Percentiles rank a stretch among this genome's conserved stretches.
phyloP scores from a whole-genome alignment of 2,797 vertebrate species.

The Holocentrus rufus region DNA sequence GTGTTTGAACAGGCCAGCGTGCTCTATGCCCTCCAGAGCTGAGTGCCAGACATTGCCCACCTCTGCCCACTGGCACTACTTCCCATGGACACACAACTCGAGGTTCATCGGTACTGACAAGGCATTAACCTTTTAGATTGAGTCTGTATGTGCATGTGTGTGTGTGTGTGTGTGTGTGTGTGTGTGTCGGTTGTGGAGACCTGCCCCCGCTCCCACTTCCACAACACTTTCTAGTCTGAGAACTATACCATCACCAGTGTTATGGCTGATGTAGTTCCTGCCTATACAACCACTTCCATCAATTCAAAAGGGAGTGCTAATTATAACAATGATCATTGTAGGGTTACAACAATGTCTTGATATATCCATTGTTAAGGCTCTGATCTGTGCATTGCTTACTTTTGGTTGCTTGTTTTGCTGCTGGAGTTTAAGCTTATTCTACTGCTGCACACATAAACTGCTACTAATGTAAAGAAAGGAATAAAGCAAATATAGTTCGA shows the following conservation, averaged over 20 bases:
- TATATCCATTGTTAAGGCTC: not conserved
- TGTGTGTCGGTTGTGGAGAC: conserved; percentile 35
- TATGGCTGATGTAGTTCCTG: conserved; percentile 50
- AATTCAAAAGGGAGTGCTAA: conserved; percentile 21
- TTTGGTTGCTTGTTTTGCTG: no score
- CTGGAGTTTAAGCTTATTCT: no score
- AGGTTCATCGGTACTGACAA: conserved; percentile 57
- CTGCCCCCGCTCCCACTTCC: conserved; percentile 10
- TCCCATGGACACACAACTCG: conserved; percentile 45
- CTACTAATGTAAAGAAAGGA: no score
- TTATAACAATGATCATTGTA: conserved; percentile 15
- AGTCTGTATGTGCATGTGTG: conserved; percentile 15
- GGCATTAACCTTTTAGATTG: conserved; percentile 43
- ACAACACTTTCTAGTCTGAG: conserved; percentile 1
- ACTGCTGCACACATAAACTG: no score
- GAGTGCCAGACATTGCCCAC: conserved; percentile 69
- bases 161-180: no score
- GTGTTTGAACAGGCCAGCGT: conserved; percentile 75
- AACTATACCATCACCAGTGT: conserved; percentile 33
- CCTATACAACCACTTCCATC: conserved; percentile 32
- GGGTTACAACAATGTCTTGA: conserved; percentile 2
- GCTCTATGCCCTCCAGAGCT: conserved; percentile 60
- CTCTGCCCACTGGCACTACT: conserved; percentile 52
- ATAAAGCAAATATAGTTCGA: no score
- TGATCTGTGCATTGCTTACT: not conserved